Evolutionary conservation across 2,113 vertebrate genomes (phyloP), one percentile per base, ranked within the genome.

Genomic region (Trematomus loennbergii): DNA sequence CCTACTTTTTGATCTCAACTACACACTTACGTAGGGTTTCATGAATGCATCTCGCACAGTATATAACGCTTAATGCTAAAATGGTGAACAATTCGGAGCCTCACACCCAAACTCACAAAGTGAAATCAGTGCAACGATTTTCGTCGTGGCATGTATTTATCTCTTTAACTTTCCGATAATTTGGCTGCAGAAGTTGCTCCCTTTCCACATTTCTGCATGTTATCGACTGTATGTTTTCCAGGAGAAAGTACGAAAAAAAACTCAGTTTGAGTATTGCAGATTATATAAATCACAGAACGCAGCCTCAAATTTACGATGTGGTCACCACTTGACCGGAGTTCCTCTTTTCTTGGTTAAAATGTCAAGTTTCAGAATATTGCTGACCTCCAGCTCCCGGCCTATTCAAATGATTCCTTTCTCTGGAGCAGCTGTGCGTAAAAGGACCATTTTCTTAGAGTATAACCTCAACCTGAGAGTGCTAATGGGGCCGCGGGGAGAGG

Each of bases 391-490:
- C 59, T 75, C 43, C 67, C 9, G 20, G 25, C 29, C 63, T 9
- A 8, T 3, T 60, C 25, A 55, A 60, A 79, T 45, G 75, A 45
- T 84, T 72, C 79, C 66, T 83, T 49, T 72, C 58, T 78, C 69
- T 18, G 63, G 53, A 73, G 72, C 81, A 68, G 81, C 73, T 83
- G 82, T 50, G 55, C 17, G 43, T 59, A 2, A 62, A 40, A 40
- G 82, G 79, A 73, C 78, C 60, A 52, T 75, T 79, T 78, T 79
- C 87, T 78, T 66, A 11, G 61, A 83, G 72, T 76, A 46, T 72
- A 88, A 82, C 50, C 72, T 81, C 76, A 89, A 84, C 45, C 73
- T 79, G 62, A 57, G 70, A 82, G 80, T 64, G 79, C 75, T 84
- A 86, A 91, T 60, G 52, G 68, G 78, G 16, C 87, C 58, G 60